Evolutionary conservation across 2,888 invertebrate species (phyloP).

Genomic region (Tetheella fluctuosa): DNA sequence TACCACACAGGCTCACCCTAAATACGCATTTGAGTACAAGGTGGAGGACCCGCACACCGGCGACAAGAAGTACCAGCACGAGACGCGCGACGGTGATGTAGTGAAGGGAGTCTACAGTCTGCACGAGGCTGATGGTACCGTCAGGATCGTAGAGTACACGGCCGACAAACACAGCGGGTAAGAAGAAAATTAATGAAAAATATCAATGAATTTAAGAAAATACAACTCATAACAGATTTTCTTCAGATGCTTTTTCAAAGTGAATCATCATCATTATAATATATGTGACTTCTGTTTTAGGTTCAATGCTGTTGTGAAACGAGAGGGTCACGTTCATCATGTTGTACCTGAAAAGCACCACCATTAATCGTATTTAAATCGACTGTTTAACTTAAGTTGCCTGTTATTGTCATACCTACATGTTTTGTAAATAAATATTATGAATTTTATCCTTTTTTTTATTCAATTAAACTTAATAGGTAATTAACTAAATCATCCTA

Average conservation of each 20-base stretch:
- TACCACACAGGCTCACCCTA: constrained; percentile 66
- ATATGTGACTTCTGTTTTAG: constrained; percentile 19
- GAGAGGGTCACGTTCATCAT: constrained; percentile 38
- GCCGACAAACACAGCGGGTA: constrained; percentile 75
- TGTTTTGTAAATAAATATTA: constrained; percentile 12
- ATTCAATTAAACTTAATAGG: not conserved
- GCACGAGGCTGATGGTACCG: constrained; percentile 68
- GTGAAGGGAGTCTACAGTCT: constrained; percentile 81
- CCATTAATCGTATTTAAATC: constrained; percentile 21
- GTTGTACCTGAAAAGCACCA: constrained; percentile 37
- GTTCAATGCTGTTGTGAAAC: constrained; percentile 35
- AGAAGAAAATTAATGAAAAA: constrained; percentile 38
- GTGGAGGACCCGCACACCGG: constrained; percentile 81
- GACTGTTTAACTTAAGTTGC: not conserved
- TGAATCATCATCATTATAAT: constrained; percentile 13
- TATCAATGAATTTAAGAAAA: not conserved
- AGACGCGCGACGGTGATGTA: constrained; percentile 81
- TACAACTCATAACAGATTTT: not conserved
- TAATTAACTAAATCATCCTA: too few relatives aligned
- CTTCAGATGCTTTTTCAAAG: constrained; percentile 20
- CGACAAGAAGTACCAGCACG: constrained; percentile 80
- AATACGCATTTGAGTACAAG: constrained; percentile 81
- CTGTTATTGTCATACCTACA: constrained; percentile 12
- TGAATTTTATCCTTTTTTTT: not conserved
- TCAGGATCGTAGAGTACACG: constrained; percentile 71